phyloP scores from a whole-genome alignment of 2,888 invertebrate genomes.

The Eugnorisma glareosa region DNA sequence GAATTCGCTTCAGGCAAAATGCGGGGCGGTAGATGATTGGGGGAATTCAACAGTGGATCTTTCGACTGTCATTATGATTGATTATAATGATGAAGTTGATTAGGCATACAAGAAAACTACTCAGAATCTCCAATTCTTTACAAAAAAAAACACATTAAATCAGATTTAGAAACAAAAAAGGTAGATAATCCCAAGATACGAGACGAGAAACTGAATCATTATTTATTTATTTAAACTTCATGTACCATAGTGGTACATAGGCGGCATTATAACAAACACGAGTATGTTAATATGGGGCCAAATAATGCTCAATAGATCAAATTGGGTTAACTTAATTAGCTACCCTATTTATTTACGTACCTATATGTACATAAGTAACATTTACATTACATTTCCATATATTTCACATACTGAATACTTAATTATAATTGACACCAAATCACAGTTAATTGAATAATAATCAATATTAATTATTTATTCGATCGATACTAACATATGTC shows the following conservation, averaged over 20 bases:
- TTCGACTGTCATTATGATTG: background rate
- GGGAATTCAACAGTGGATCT: background rate
- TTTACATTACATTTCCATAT: slow-evolving; percentile 9
- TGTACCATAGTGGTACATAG: too few relatives aligned
- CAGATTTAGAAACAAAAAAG: background rate
- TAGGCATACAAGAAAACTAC: background rate
- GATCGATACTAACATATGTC: background rate
- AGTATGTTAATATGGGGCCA: background rate
- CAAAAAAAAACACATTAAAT: background rate
- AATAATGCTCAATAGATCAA: background rate
- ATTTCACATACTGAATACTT: background rate
- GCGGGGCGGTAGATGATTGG: background rate
- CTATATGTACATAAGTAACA: background rate
- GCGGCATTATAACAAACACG: background rate
- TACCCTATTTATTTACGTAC: background rate
- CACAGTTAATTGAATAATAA: slow-evolving; percentile 17
- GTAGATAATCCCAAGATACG: background rate
- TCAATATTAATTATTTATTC: slow-evolving; percentile 31
- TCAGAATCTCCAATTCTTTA: background rate
- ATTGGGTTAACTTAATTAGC: background rate
- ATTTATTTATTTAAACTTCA: too few relatives aligned
- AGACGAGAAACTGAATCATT: background rate
- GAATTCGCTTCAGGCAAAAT: background rate
- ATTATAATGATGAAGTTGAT: background rate
- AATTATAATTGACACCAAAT: slow-evolving; percentile 33